phyloP scores from a whole-genome alignment of 1,140 invertebrate genomes.

The Trachymyrmex septentrionalis region DNA sequence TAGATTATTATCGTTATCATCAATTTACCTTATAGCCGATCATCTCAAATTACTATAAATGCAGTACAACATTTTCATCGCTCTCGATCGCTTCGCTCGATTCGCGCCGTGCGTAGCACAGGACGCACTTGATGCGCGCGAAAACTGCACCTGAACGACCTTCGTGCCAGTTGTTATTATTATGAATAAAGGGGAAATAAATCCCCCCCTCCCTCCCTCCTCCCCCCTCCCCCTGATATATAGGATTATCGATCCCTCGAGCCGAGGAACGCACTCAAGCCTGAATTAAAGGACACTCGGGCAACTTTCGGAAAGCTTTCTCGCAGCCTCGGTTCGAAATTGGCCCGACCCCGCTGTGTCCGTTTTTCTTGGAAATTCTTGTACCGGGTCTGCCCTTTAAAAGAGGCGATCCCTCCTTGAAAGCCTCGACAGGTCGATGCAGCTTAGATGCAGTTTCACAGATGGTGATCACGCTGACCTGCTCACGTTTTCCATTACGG shows the following conservation, averaged over 20 bases:
- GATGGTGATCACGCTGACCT: slow-evolving; percentile 29
- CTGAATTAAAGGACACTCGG: not conserved
- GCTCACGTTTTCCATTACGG: slow-evolving; percentile 65
- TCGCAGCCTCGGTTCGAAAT: not conserved
- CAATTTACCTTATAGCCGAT: slow-evolving; percentile 48
- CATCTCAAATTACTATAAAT: slow-evolving; percentile 5
- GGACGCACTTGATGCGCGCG: not conserved
- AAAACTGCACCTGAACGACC: not conserved
- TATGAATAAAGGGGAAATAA: too few relatives aligned
- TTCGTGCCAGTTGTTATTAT: slow-evolving; percentile 2
- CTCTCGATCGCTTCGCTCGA: not conserved
- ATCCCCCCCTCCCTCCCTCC: too few relatives aligned
- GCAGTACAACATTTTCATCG: not conserved
- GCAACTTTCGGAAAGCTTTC: slow-evolving; percentile 4
- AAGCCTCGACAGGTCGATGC: slow-evolving; percentile 17
- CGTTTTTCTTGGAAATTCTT: slow-evolving; percentile 60
- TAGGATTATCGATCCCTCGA: not conserved
- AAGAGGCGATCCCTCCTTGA: slow-evolving; percentile 42
- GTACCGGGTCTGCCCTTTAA: slow-evolving; percentile 59
- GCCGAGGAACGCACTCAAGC: not conserved
- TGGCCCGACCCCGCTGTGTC: not conserved
- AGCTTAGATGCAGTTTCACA: slow-evolving; percentile 39
- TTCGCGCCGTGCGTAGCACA: not conserved
- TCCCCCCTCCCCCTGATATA: too few relatives aligned
- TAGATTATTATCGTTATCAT: slow-evolving; percentile 41